Evolutionary conservation across 2,888 invertebrate species (phyloP).

Genomic region (Papilio protenor): DNA sequence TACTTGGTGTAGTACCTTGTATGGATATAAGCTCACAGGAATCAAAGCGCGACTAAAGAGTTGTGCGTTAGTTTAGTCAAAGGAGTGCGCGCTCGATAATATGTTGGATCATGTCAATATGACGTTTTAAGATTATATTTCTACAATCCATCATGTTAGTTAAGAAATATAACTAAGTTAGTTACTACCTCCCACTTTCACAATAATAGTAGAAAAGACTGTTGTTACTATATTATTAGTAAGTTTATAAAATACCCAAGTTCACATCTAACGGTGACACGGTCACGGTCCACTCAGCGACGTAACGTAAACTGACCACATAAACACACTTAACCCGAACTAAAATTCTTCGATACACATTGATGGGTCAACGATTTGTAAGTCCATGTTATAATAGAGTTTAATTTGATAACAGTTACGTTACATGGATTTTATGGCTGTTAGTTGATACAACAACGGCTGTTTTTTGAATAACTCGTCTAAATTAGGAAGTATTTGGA

Average conservation of each 20-base stretch:
- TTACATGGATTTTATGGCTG: slow-evolving; percentile 16
- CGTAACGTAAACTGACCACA: slow-evolving; percentile 25
- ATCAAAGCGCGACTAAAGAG: no score
- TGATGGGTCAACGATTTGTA: slow-evolving; percentile 20
- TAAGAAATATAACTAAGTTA: no score
- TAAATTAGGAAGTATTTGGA: no score
- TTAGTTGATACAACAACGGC: neutral
- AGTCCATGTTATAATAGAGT: slow-evolving; percentile 22
- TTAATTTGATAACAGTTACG: slow-evolving; percentile 21
- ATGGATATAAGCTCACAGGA: no score
- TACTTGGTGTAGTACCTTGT: no score
- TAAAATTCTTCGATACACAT: slow-evolving; percentile 17
- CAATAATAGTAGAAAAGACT: no score
- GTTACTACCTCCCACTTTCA: no score
- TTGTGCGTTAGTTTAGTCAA: no score
- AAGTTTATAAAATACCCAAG: neutral
- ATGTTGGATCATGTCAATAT: neutral
- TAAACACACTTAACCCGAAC: slow-evolving; percentile 23
- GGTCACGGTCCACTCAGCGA: slow-evolving; percentile 40
- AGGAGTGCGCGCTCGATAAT: no score
- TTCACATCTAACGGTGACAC: neutral
- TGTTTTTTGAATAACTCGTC: no score
- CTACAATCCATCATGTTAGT: no score
- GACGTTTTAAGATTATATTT: neutral
- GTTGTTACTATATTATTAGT: neutral